Base-by-base conservation (phyloP, 2,797 vertebrate genomes). In the Eupleurogrammus muticus region DNA sequence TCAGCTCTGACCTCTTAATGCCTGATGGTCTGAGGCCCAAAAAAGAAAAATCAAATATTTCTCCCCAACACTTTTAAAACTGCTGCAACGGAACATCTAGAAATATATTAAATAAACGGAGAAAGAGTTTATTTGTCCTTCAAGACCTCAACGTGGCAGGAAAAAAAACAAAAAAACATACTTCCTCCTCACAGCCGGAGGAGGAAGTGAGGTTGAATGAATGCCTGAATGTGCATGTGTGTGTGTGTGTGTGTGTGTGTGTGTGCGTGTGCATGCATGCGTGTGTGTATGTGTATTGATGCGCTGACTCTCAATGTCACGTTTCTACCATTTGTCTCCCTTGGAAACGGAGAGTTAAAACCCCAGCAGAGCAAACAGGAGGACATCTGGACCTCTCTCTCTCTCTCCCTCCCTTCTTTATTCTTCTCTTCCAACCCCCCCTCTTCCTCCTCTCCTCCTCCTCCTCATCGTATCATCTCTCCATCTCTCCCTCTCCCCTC, bases 281-380 rank as follows among this genome's bases (percentile, higher is more conserved):
- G 52, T 57, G 44, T 56, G 48, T 12, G 23, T 34, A 23, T 1
- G 3, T 20, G 53, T 56, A 60, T 75, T 85, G 76, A 83, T 78
- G 69, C 76, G 55, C 63, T 73, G 63, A 47, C 76, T 83, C 70
- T 74, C 70, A 66, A 68, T 84, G 88, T 84, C 89, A 88, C 85
- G 81, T 89, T 89, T 89, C 80, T 73, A 80, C 83, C 87, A 90
- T 92, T 92, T 89, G 88, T 93, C 87, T 92, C 90, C 86, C 78
- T 75, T 90, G 90, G 86, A 90, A 88, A 90, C 87, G 79, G 73
- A 59, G 79, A 89, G 81, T 80, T 81, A 66, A 86, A 88, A 82
- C 83, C 86, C 73, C 60, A 68, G 79, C 60, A 68, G 79, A 75
- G 81, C 80, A 80, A 82, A 81, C 80, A 88, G 84, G 83, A 83